Evolutionary conservation across 2,797 vertebrate genomes (phyloP), one percentile per base, ranked within the genome.

Genomic region (Malacoctenus gilli): DNA sequence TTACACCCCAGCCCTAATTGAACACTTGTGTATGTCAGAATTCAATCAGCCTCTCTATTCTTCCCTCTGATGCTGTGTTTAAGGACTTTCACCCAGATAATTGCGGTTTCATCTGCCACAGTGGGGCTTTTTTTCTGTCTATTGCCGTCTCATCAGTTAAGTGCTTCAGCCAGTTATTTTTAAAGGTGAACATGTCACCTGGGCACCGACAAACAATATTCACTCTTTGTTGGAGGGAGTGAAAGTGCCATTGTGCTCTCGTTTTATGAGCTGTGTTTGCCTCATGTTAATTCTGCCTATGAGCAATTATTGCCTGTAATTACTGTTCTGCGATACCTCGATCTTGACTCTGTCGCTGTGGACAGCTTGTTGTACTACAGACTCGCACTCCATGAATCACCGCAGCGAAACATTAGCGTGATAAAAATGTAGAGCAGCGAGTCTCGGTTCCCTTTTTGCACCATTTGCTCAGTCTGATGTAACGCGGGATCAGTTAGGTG

Each of bases 101-200:
- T 71, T 85, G 69, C 60, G 40, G 59, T 58, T 48, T 77, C 62
- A 61, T 67, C 71, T 44, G 34, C 36, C 39, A 43, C 58, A 51
- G 75, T 72, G 48, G 25, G 48, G 25, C 44, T 54, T 69, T 77
- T 70, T 57, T 61, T 52, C 35, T 21, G 30, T 41, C 65, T 77
- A 67, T 77, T 85, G 80, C 78, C 62, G 63, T 79, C 43, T 79
- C 60, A 82, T 77, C 79, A 67, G 66, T 77, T 79, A 72, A 84
- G 68, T 72, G 75, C 77, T 46, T 58, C 44, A 61, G 19, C 56
- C 44, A 67, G 49, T 77, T 83, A 68, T 59, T 61, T 35, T 31
- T 47, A 32, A 73, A 74, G 75, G 72, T 62, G 53, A 78, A 14
- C 5, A 4, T 75, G 72, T 79, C 67, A 47, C n/a, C n/a, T n/a